These are phyloP conservation scores for Halictus ligatus DNA, from an alignment of 2,888 invertebrate species.

Conservation along the genomic window DNA sequence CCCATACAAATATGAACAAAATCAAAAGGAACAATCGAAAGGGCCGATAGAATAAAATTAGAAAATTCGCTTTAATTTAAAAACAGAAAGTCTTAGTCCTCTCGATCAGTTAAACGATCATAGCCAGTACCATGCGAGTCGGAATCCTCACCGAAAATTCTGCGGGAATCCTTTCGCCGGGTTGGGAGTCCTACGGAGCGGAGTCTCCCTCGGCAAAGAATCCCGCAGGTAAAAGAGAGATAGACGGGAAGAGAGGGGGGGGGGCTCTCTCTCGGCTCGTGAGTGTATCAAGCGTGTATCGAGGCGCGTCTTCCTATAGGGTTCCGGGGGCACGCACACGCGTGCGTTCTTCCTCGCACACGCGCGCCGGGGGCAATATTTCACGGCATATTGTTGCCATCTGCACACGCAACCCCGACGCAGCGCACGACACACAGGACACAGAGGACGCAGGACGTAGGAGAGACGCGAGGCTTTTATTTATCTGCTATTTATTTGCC, in stretches of 20 bases:
- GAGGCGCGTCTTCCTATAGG: slow-evolving; percentile 27
- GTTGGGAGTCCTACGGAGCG: not conserved
- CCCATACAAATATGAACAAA: not conserved
- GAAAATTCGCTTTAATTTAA: too few relatives aligned
- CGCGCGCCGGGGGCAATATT: slow-evolving; percentile 79
- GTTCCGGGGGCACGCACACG: slow-evolving; percentile 35
- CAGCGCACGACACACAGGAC: slow-evolving; percentile 67
- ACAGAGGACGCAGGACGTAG: slow-evolving; percentile 64
- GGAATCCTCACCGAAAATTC: not conserved
- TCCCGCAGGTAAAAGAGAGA: slow-evolving; percentile 44
- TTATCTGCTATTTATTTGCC: slow-evolving; percentile 83
- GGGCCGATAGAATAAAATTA: too few relatives aligned
- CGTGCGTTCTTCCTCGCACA: slow-evolving; percentile 32
- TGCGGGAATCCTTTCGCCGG: not conserved
- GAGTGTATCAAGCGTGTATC: slow-evolving; percentile 29
- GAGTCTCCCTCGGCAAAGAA: slow-evolving; percentile 26
- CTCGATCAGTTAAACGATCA: too few relatives aligned
- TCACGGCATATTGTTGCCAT: slow-evolving; percentile 84
- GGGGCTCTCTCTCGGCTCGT: not conserved
- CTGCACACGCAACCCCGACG: slow-evolving; percentile 82
- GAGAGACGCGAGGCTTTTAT: slow-evolving; percentile 80
- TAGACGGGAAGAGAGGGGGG: not conserved
- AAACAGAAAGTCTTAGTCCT: too few relatives aligned
- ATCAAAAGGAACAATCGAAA: too few relatives aligned
- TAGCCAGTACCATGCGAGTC: too few relatives aligned